phyloP scores from a whole-genome alignment of 2,888 invertebrate species.

The Halictus quadricinctus region DNA sequence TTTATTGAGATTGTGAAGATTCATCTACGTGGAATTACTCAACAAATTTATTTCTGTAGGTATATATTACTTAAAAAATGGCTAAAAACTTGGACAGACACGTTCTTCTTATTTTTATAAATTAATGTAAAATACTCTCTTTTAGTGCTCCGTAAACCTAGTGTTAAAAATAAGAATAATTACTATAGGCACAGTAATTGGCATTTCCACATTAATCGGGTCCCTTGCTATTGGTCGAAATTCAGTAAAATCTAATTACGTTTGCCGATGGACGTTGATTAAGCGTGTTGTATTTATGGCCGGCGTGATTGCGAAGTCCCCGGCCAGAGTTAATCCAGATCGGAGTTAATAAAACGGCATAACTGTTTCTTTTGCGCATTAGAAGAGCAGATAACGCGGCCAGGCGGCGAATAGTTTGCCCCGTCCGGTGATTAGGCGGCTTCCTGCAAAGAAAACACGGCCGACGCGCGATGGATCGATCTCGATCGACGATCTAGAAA shows the following conservation, averaged over 20 bases:
- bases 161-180: no score
- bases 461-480: conserved; percentile 51
- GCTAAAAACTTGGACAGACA: no score
- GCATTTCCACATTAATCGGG: no score
- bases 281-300: neutral
- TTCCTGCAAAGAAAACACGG: conserved; percentile 54
- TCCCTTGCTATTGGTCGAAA: neutral
- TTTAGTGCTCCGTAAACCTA: no score
- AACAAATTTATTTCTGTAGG: no score
- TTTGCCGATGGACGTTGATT: conserved; percentile 11
- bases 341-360: conserved; percentile 38
- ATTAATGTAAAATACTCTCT: no score
- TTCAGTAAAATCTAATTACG: neutral
- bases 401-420: conserved; percentile 28
- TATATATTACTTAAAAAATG: no score
- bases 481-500: conserved; percentile 60
- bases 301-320: neutral
- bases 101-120: no score
- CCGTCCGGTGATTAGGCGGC: conserved; percentile 56
- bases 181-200: no score
- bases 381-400: conserved; percentile 6
- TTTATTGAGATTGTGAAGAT: no score
- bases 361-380: conserved; percentile 28
- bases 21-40: no score
- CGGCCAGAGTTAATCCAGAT: conserved; percentile 17